Evolutionary conservation across 2,888 invertebrate species (phyloP), one percentile per base, ranked within the genome.

Genomic region (Chironomus riparius): DNA sequence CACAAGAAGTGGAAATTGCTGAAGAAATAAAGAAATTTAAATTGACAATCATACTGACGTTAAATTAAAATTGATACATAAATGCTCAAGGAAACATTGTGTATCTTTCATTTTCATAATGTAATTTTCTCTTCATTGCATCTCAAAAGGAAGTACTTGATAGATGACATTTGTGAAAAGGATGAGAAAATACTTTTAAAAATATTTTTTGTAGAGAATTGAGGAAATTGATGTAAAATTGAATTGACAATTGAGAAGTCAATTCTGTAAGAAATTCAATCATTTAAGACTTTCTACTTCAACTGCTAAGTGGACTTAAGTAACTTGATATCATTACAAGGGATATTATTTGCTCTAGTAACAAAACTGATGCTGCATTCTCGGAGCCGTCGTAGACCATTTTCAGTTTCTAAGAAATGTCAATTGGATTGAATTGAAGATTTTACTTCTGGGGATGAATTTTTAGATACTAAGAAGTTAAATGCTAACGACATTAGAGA

Each of bases 61-160:
- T 71, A 15, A 71, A 56, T 50, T 50, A 28, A 65, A 70, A 48
- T 47, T 24, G 71, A 56, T 50, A 50, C 50, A 71, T 71, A 50
- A 38, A 71, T 71, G 47, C 71, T 71, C n/a, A 24, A n/a, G 65
- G 22, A 65, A 13, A 56, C n/a, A 56, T 15, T 18, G 56, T 56
- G 56, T 56, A 21, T 21, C 24, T 22, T 21, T 21, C 21, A 24
- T 24, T 65, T 24, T 24, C 18, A 65, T 65, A 65, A 65, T 65
- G 6, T 7, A 65, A 65, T 65, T 65, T 65, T 10, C 65, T 24
- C 12, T 24, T 3, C 24, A 2, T 65, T 13, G 18, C n/a, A 56
- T n/a, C 15, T 50, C 50, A 28, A 6, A 38, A 15, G n/a, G 56
- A 15, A 56, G 18, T 13, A 10, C 21, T 65, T 65, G 65, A 65